Percentiles rank a stretch among this genome's conserved stretches.
phyloP scores from a whole-genome alignment of 2,888 invertebrate species.

The Tanytarsus gracilentus region DNA sequence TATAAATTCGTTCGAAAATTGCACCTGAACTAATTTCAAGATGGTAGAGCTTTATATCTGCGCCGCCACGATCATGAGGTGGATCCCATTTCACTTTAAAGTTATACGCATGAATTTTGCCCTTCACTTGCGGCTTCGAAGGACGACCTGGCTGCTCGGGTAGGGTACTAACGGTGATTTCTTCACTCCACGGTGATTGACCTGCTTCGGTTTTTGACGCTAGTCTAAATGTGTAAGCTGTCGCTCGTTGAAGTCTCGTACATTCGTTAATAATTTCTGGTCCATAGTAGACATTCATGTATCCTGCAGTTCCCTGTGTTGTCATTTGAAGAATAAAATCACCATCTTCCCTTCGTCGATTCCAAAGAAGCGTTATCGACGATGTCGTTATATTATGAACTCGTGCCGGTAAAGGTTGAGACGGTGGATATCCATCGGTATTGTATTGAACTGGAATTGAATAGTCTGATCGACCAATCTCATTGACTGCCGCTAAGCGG shows the following conservation, averaged over 20 bases:
- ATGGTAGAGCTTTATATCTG: conserved; percentile 56
- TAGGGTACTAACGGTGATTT: conserved; percentile 65
- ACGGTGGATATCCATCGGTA: conserved; percentile 73
- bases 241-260: conserved; percentile 59
- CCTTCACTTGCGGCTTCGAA: conserved; percentile 66
- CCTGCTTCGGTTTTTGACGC: conserved; percentile 77
- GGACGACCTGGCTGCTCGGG: conserved; percentile 73
- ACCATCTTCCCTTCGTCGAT: conserved; percentile 63
- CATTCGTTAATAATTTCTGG: conserved; percentile 60
- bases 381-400: conserved; percentile 55
- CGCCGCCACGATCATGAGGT: conserved; percentile 66
- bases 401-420: conserved; percentile 66
- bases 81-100: conserved; percentile 79
- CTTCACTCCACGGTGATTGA: conserved; percentile 70
- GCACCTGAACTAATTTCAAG: conserved; percentile 62
- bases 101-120: conserved; percentile 69
- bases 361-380: conserved; percentile 64
- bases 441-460: conserved; percentile 58
- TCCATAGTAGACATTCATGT: conserved; percentile 63
- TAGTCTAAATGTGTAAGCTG: conserved; percentile 73
- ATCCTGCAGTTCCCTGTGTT: conserved; percentile 47
- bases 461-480: conserved; percentile 64
- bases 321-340: conserved; percentile 72
- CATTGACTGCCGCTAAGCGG: conserved; percentile 74
- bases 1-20: conserved; percentile 66